Conservation (phyloP, 2,113 vertebrate genomes). For the Corvus cornix region DNA sequence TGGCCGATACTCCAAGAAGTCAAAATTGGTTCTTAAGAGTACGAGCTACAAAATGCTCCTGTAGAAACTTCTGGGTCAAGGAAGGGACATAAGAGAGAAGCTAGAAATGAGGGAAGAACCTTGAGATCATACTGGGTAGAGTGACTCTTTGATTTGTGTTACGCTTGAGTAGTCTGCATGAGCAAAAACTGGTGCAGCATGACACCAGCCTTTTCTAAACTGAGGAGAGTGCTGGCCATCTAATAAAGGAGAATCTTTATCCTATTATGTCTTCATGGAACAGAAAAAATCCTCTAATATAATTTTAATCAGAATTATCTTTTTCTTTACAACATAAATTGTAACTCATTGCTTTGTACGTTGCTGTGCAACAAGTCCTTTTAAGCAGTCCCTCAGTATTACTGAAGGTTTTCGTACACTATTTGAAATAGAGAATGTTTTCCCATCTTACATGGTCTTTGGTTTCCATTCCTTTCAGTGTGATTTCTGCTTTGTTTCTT, state of each 20-base stretch:
- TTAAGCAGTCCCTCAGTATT: neutral
- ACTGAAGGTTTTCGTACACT: neutral
- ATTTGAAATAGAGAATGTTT: neutral
- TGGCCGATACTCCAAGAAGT: fast-evolving
- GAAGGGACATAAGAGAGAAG: neutral
- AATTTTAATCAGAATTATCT: neutral
- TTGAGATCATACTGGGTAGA: neutral
- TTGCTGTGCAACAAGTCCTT: neutral
- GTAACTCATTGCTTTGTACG: neutral
- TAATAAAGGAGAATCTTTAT: neutral
- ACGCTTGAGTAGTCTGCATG: neutral
- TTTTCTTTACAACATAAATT: neutral
- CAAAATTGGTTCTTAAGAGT: neutral
- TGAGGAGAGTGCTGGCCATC: neutral
- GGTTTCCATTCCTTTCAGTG: conserved; percentile 1
- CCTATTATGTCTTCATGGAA: neutral
- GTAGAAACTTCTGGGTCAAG: neutral
- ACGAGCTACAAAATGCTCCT: neutral
- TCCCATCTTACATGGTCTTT: neutral
- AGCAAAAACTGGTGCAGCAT: neutral
- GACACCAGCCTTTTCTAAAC: neutral
- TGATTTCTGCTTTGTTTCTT: conserved; percentile 35
- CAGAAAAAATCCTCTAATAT: neutral
- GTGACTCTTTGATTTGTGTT: neutral
- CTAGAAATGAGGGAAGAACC: neutral